Evolutionary conservation across 2,888 invertebrate genomes (phyloP), one percentile per base, ranked within the genome.

Genomic region (Drosophila kuntzei): DNA sequence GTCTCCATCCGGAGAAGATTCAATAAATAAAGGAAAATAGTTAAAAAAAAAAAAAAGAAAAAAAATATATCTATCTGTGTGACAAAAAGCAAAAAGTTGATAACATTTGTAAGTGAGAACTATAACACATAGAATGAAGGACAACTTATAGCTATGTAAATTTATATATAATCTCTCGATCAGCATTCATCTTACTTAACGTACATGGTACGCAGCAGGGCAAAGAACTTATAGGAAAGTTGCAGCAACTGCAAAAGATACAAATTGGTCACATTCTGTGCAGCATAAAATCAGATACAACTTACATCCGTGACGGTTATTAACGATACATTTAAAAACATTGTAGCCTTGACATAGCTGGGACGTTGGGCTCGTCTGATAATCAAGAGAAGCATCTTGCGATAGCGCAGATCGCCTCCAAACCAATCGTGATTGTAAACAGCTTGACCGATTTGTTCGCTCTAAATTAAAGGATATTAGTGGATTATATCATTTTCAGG

Each of bases 221-320:
- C 91, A 37, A 91, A 91, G 55, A 91, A 91, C 60, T 91, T 91
- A 57, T 91, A 91, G 5, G 91, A 91, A 2, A 91, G 62, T 49
- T 90, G 90, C 29, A 90, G 71, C 5, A 91, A 72, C 91, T 91
- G 70, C 1, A 85, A 51, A 12, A 1, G 2, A 85, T 36, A 8
- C 8, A 41, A 22, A 14, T 18, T 25, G 22, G 3, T 18, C 7
- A 53, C 2, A 12, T 32, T 1, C 29, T 20, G 2, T 25, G 7
- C 8, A 29, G 32, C 9, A n/a, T 8, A 8, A 11, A 16, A 36
- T 7, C 5, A 18, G 18, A 27, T 27, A 9, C 0, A 16, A 43
- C 88, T 80, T 67, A 91, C 91, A 73, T 81, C 87, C 1, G 90
- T 79, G 64, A 91, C 87, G 1, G 90, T 89, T 8, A 73, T 67